phyloP scores from a whole-genome alignment of 2,113 vertebrate species.

The Laticauda laticaudata region DNA sequence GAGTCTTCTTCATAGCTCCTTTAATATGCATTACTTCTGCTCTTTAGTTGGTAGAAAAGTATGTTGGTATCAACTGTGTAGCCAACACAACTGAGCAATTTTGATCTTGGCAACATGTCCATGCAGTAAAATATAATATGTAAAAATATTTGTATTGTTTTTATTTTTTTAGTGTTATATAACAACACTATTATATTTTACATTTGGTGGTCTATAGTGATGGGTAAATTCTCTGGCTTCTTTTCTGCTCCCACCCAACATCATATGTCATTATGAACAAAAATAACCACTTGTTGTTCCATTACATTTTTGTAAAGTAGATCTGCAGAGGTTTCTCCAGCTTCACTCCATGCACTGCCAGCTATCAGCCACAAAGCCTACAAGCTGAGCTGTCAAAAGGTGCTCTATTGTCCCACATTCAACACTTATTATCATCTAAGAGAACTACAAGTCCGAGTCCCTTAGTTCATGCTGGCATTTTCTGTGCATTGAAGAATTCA shows the following conservation, averaged over 20 bases:
- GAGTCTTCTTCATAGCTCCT: background rate
- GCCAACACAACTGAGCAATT: background rate
- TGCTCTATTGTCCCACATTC: background rate
- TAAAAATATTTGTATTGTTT: background rate
- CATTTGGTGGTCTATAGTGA: too few species aligned
- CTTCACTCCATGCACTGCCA: background rate
- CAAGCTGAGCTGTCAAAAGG: background rate
- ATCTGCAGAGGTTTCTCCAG: background rate
- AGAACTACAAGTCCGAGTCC: background rate
- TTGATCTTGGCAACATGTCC: too few species aligned
- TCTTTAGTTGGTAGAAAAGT: background rate
- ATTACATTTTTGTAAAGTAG: background rate
- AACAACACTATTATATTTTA: too few species aligned
- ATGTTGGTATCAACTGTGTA: background rate
- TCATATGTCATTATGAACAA: too few species aligned
- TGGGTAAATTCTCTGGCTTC: too few species aligned
- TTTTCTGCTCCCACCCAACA: too few species aligned
- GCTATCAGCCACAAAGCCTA: background rate
- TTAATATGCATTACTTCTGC: background rate
- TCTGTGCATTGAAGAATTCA: background rate
- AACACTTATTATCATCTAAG: background rate
- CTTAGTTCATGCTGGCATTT: background rate
- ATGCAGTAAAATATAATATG: background rate
- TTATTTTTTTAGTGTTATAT: too few species aligned
- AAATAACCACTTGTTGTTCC: too few species aligned